phyloP scores from a whole-genome alignment of 2,113 vertebrate species.

The Pogonocichla stellata region DNA sequence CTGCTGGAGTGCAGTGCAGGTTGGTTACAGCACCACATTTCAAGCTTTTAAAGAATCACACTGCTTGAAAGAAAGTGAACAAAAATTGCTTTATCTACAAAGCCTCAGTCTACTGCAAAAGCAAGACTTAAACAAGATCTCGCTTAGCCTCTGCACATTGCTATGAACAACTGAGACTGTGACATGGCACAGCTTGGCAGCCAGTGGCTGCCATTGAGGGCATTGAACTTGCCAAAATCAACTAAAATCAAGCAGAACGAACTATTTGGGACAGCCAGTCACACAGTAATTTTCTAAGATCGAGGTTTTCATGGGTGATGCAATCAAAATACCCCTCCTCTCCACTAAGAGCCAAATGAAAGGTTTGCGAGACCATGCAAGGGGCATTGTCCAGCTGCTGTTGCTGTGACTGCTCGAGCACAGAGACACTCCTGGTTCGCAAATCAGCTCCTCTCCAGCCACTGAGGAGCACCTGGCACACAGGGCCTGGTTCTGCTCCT shows the following conservation, averaged over 20 bases:
- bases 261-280: neutral
- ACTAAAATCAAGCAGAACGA: neutral
- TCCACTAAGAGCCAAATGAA: neutral
- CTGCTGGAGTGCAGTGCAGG: neutral
- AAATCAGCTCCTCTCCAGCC: neutral
- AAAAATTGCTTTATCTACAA: neutral
- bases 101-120: neutral
- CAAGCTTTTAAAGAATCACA: neutral
- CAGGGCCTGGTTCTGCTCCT: neutral
- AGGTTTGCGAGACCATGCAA: neutral
- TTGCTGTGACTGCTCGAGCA: neutral
- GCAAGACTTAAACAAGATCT: neutral
- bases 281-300: neutral
- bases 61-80: neutral
- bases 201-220: neutral
- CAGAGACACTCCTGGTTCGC: fast-evolving
- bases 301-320: neutral
- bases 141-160: neutral
- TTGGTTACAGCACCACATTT: neutral
- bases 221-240: neutral
- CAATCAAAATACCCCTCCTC: neutral
- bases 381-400: neutral
- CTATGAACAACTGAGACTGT: neutral
- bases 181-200: neutral
- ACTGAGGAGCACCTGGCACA: neutral